Base-by-base conservation (phyloP, 2,888 invertebrate genomes). In the Aplocera efformata region DNA sequence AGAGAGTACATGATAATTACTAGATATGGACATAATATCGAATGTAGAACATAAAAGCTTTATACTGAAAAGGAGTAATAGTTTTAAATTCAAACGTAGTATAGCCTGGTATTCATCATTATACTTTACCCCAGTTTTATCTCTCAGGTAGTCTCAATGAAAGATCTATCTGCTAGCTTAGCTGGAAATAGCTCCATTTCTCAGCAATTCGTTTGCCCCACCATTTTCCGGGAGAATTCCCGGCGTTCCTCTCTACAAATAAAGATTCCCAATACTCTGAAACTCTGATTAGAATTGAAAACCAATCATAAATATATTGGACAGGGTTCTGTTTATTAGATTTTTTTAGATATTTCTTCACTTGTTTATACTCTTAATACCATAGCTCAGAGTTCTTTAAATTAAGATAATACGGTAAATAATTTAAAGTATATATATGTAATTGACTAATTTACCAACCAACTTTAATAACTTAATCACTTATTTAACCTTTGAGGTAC, bases 201-300 rank as follows among this genome's bases (percentile, higher is more conserved):
- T 61, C 64, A 62, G 49, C 50, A 53, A 58, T 60, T 54, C 57
- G 13, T 39, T 40, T 25, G 49, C 52, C 27, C 53, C 47, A 40
- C 67, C 64, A 67, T 68, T 69, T 63, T 60, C 43, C 36, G 42
- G 51, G 52, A 53, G 55, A 60, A 56, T 49, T 47, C 42, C 47
- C 52, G 47, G 50, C 53, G 52, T 48, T 46, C 42, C 43, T 49
- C 48, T 58, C 58, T 32, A 40, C 47, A 60, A 69, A 67, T 64
- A 67, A 56, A 58, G 54, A 59, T 58, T 62, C 50, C 36, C 43
- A 39, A 50, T 61, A 49, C 55, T 49, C 48, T 42, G 38, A 55
- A 63, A 60, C 47, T 63, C 60, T 58, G 56, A 58, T 58, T 54
- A 53, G 56, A 62, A 61, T 58, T 62, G 48, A 56, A 58, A 60